phyloP scores from a whole-genome alignment of 2,888 invertebrate genomes.

The Podotricha telesiphe region DNA sequence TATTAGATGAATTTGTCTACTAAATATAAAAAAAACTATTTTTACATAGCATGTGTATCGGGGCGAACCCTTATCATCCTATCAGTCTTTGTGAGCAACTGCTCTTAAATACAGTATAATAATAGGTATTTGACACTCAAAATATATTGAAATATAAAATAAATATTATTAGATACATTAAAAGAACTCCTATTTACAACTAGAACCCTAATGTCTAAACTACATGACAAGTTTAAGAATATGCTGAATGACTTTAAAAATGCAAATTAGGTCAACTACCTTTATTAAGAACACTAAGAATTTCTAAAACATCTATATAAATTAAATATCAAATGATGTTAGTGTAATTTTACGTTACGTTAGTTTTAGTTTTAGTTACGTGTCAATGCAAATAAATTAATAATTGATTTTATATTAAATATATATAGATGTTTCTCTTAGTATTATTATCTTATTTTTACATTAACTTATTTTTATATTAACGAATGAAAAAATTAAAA shows the following conservation, averaged over 20 bases:
- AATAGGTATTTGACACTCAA: not conserved
- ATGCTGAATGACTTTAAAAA: not conserved
- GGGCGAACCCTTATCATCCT: no score
- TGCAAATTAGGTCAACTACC: conserved; percentile 12
- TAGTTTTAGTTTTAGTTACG: no score
- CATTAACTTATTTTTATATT: not conserved
- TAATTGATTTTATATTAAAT: not conserved
- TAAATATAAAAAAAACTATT: no score
- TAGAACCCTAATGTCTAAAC: not conserved
- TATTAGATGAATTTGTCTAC: not conserved
- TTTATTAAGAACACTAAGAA: not conserved
- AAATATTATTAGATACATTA: not conserved
- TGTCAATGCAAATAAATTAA: not conserved
- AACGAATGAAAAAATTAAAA: not conserved
- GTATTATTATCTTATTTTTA: not conserved
- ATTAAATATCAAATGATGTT: not conserved
- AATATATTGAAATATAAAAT: not conserved
- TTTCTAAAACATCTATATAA: not conserved
- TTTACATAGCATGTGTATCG: no score
- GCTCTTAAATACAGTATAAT: no score
- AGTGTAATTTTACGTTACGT: no score
- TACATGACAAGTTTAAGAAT: conserved; percentile 13
- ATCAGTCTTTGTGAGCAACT: no score
- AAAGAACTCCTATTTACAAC: not conserved
- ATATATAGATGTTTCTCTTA: not conserved